A percentile compares a stretch with the other conserved stretches of the same genome.
Conservation (phyloP, 2,888 invertebrate genomes). For the Beris chalybata region DNA sequence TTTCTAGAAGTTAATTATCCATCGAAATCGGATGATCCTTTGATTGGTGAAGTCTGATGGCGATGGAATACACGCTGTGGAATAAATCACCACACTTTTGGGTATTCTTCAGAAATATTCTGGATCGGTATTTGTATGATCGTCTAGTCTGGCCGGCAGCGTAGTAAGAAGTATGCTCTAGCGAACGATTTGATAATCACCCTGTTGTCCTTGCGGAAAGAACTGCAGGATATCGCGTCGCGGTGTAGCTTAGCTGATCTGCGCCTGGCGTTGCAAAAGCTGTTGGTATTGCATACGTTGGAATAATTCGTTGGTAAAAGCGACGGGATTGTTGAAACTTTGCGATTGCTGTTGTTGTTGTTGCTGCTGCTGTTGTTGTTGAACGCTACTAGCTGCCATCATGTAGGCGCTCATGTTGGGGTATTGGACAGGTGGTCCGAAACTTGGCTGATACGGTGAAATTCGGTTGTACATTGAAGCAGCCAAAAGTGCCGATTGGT, state of each 20-base stretch:
- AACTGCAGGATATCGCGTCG: conserved; percentile 2
- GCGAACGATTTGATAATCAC: neutral
- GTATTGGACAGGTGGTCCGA: conserved; percentile 34
- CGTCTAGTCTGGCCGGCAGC: no score
- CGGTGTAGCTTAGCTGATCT: conserved; percentile 4
- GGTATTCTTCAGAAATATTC: no score
- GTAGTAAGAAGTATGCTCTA: neutral
- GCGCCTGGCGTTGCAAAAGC: conserved; percentile 37
- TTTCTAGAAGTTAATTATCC: no score
- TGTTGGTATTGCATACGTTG: conserved; percentile 56
- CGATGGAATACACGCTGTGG: no score
- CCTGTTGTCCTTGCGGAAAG: neutral
- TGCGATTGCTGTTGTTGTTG: neutral
- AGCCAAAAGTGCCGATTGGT: conserved; percentile 29
- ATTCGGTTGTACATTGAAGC: conserved; percentile 52
- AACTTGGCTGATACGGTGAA: conserved; percentile 43
- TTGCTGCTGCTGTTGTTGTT: neutral
- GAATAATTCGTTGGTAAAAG: conserved; percentile 56
- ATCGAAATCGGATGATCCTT: no score
- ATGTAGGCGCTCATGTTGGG: conserved; percentile 26
- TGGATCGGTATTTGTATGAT: no score
- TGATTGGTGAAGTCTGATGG: no score
- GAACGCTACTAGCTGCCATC: conserved; percentile 5
- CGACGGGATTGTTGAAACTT: conserved; percentile 48
- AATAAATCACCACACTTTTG: no score